phyloP scores from a whole-genome alignment of 2,888 invertebrate species.

The Meghimatium bilineatum region DNA sequence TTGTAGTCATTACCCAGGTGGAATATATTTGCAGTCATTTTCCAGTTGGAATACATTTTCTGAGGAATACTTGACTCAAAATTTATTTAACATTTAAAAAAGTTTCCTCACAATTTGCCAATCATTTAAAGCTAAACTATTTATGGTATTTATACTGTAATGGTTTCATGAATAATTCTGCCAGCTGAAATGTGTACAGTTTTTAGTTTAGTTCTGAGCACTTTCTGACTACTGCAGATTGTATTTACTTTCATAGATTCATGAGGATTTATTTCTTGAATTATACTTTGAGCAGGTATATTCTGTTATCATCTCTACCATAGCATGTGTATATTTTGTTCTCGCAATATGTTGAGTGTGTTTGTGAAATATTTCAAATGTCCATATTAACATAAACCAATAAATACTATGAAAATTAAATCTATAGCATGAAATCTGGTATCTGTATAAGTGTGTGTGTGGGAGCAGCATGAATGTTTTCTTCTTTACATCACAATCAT shows the following conservation, averaged over 20 bases:
- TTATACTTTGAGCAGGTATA: slow-evolving; percentile 40
- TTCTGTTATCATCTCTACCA: slow-evolving; percentile 17
- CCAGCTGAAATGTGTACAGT: background rate
- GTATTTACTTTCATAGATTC: slow-evolving; percentile 24
- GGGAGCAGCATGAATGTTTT: too few relatives aligned
- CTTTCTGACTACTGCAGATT: too few relatives aligned
- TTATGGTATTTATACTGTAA: too few relatives aligned
- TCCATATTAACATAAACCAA: slow-evolving; percentile 47
- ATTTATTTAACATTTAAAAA: too few relatives aligned
- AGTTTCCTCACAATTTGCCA: too few relatives aligned
- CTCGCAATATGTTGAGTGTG: slow-evolving; percentile 35
- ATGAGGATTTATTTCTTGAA: slow-evolving; percentile 3
- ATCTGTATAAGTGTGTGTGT: background rate
- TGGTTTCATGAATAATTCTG: too few relatives aligned
- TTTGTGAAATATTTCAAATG: slow-evolving; percentile 35
- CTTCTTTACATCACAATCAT: too few relatives aligned
- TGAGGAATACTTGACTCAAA: too few relatives aligned
- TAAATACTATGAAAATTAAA: slow-evolving; percentile 38
- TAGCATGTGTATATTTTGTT: background rate
- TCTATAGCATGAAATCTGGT: slow-evolving; percentile 13
- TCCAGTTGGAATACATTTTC: too few relatives aligned
- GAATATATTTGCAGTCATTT: too few relatives aligned
- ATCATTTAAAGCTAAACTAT: too few relatives aligned
- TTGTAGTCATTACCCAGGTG: too few relatives aligned
- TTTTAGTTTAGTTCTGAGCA: background rate